phyloP scores from a whole-genome alignment of 2,113 vertebrate species.

The Irena cyanogastra region DNA sequence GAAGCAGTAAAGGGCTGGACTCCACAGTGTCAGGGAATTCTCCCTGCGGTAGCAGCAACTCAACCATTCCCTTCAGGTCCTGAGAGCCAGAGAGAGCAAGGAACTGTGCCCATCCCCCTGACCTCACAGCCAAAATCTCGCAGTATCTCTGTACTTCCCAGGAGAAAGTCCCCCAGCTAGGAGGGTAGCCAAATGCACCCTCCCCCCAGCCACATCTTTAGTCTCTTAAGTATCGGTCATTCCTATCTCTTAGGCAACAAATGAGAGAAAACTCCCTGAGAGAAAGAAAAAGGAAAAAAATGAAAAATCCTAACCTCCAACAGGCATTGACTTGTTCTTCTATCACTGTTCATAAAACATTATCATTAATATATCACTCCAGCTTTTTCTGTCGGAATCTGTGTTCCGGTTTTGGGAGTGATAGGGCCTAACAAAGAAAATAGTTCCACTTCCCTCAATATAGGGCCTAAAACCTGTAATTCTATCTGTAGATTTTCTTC shows the following conservation, averaged over 20 bases:
- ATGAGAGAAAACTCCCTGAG: not conserved
- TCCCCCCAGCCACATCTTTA: not conserved
- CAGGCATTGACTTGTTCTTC: not conserved
- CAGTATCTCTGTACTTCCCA: not conserved
- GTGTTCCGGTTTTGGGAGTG: not conserved
- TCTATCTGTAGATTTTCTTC: not conserved
- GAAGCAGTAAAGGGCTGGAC: not conserved
- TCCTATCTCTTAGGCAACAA: not conserved
- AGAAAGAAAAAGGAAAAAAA: not conserved
- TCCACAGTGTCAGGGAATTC: accelerated
- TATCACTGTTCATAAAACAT: not conserved
- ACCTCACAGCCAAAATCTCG: accelerated
- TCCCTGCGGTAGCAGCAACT: accelerated
- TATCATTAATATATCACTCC: too few relatives aligned
- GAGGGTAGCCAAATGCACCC: not conserved
- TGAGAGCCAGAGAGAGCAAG: accelerated
- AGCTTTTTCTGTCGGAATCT: not conserved
- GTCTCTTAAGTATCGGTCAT: not conserved
- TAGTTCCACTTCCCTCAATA: not conserved
- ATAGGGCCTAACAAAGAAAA: not conserved
- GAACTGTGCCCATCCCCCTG: not conserved
- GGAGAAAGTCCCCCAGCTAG: not conserved
- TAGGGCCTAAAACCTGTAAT: not conserved
- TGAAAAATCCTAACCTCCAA: not conserved
- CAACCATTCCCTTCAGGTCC: accelerated